Evolutionary conservation across 2,797 vertebrate genomes (phyloP).

Genomic region (Echeneis naucrates): DNA sequence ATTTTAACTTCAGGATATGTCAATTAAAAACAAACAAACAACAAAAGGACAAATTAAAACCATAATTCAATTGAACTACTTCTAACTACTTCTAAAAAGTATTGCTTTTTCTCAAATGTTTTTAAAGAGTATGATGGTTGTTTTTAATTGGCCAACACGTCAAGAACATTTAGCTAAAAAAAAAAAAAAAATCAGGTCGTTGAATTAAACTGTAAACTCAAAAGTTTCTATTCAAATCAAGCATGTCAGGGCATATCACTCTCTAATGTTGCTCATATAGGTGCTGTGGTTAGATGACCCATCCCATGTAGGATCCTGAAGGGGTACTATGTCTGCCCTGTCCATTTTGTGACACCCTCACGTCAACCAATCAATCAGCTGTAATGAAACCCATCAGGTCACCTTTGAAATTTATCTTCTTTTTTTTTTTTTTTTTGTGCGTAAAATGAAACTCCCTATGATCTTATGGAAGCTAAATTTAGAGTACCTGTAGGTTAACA

Average conservation of each 20-base stretch:
- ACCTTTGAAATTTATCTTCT: constrained; percentile 85
- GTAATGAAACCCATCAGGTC: constrained; percentile 87
- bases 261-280: constrained; percentile 18
- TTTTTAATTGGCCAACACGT: neutral
- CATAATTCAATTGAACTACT: neutral
- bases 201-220: neutral
- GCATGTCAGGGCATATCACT: constrained; percentile 1
- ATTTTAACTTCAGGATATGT: neutral
- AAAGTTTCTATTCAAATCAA: neutral
- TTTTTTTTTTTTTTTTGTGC: constrained; percentile 73
- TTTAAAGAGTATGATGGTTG: too few species aligned
- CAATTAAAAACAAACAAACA: too few species aligned
- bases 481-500: constrained; percentile 79
- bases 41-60: neutral
- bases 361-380: constrained; percentile 84
- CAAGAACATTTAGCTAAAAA: neutral
- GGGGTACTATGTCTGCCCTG: constrained; percentile 77
- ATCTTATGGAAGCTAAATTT: constrained; percentile 82
- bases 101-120: neutral
- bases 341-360: constrained; percentile 82
- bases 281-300: constrained; percentile 36
- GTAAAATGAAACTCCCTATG: constrained; percentile 83
- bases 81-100: neutral
- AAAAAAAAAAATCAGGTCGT: neutral
- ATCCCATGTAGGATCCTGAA: constrained; percentile 61